These are phyloP conservation scores for Odontamblyopus lacepedii DNA, from an alignment of 2,797 vertebrate genomes.

Conservation along the genomic window DNA sequence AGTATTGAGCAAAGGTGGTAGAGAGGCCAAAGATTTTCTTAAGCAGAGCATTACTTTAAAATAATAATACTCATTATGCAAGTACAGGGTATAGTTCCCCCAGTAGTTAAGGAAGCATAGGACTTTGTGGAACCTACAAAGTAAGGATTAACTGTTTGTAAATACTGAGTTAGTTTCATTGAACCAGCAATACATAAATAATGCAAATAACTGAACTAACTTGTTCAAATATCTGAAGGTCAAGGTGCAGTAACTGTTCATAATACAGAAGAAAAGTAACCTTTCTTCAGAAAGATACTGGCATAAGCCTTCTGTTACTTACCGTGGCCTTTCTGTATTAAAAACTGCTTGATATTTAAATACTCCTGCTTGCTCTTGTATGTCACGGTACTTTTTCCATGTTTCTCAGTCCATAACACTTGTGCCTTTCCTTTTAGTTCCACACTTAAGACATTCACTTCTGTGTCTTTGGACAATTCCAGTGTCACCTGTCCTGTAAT, in stretches of 20 bases:
- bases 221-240: background rate
- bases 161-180: too few species aligned
- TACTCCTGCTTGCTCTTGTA: constrained; percentile 59
- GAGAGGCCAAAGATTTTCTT: background rate
- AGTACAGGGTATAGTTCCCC: background rate
- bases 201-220: background rate
- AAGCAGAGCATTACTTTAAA: background rate
- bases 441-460: constrained; percentile 51
- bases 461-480: constrained; percentile 49
- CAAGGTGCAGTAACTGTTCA: background rate
- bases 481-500: constrained; percentile 57
- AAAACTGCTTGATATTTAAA: constrained; percentile 57
- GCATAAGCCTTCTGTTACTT: constrained; percentile 13
- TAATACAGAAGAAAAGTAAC: too few species aligned
- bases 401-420: constrained; percentile 43
- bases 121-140: too few species aligned
- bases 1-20: background rate
- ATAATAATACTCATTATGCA: background rate
- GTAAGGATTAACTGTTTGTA: too few species aligned
- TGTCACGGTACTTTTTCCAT: background rate
- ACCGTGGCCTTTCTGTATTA: constrained; percentile 43
- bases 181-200: background rate
- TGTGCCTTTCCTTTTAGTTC: constrained; percentile 72
- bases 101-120: too few species aligned
- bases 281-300: too few species aligned